These are phyloP conservation scores for Sebastes schlegelii DNA, from an alignment of 2,113 vertebrate species.

Conservation along the genomic window DNA sequence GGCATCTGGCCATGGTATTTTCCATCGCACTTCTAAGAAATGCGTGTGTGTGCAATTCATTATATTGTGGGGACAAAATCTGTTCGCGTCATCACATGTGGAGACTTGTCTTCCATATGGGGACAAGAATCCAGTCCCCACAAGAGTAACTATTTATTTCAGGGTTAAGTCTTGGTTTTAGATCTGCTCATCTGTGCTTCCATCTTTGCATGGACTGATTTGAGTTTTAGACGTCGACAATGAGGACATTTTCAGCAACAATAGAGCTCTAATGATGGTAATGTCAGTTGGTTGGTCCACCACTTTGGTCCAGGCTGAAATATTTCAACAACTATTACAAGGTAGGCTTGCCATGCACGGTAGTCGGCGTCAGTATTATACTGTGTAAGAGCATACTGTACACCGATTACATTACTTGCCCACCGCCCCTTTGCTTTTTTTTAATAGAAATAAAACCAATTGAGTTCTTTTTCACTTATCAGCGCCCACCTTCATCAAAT, in stretches of 20 bases:
- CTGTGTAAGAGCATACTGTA: no score
- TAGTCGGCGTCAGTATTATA: no score
- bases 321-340: not conserved
- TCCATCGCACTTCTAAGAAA: slow-evolving; percentile 13
- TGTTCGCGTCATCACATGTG: slow-evolving; percentile 31
- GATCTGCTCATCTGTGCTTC: not conserved
- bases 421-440: no score
- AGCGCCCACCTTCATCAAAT: no score
- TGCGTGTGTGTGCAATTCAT: slow-evolving; percentile 25
- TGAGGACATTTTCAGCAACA: not conserved
- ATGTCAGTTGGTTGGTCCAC: not conserved
- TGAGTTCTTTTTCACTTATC: no score
- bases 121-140: not conserved
- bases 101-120: slow-evolving; percentile 12
- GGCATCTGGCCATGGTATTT: slow-evolving; percentile 44
- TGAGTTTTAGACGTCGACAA: not conserved
- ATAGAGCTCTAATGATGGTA: not conserved
- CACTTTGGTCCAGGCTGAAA: not conserved
- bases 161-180: not conserved
- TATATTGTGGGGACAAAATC: slow-evolving; percentile 16
- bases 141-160: slow-evolving; percentile 7
- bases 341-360: no score
- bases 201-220: not conserved
- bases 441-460: no score
- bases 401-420: no score